Base-by-base conservation (phyloP, 2,888 invertebrate genomes). In the Brachypterus glaber region DNA sequence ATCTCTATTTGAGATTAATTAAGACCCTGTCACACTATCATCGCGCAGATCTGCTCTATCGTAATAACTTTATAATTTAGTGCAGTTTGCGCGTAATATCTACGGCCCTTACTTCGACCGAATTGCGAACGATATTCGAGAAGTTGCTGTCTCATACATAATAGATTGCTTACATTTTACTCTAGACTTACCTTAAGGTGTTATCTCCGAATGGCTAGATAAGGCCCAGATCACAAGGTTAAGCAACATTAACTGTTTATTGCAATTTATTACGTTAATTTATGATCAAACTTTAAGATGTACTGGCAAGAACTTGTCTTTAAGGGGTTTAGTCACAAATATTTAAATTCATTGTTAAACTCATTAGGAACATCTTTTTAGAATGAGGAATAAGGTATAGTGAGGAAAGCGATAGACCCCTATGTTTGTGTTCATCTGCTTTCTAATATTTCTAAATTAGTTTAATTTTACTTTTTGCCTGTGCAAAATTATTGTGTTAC, bases 51-150 rank as follows among this genome's bases (percentile, higher is more conserved):
- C 66, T 67, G 57, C 59, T 58, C 62, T 64, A 64, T 65, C 65
- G 65, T 65, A 67, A 67, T 67, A 67, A 67, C 67, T 67, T 67
- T 67, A 66, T 66, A 66, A 67, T 67, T 67, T 67, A 67, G 64
- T 66, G 62, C 60, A 63, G 62, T 64, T 64, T 60, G 46, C 52
- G 49, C 45, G 42, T 46, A 46, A 42, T 45, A 45, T 44, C 45
- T 42, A 40, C 47, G 47, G 49, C 52, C 52, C 50, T 54, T 53
- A 53, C 54, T 53, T 55, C 53, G 50, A 40, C 43, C 56, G 56
- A 58, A 57, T 59, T 59, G 55, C 54, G 53, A 57, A 55, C 55
- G 57, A 57, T 57, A 56, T 54, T 54, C 27, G 27, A 11, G 5
- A 54, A 53, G 46, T 52, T 54, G 54, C 45, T 47, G 47, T 43